Base-by-base conservation (phyloP, 2,113 vertebrate genomes). In the Nestor notabilis region DNA sequence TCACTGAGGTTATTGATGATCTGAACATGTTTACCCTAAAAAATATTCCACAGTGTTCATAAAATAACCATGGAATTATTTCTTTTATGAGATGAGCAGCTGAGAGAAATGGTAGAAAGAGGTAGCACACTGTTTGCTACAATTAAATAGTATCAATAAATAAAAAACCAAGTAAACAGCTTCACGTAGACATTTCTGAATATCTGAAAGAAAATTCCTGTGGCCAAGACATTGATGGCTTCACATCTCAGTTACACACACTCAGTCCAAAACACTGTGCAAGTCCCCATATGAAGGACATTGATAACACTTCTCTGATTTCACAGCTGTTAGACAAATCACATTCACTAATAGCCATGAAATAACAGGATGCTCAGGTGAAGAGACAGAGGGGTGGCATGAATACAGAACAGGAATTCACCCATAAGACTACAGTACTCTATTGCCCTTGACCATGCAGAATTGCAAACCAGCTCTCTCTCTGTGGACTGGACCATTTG, bases 381-480 rank as follows among this genome's bases (percentile, higher is more conserved):
- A 83, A 71, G 21, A 68, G 10, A 15, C 43, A 47, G 37, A 11
- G 47, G 0, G 6, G 5, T 17, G 14, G 13, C 13, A 28, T 2
- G 1, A 68, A 72, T 19, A 74, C 4, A 33, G 35, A 76, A 29
- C 12, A 41, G 43, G 28, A 81, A 66, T 53, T 94, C n/a, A 66
- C 4, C 14, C 19, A 11, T 23, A 11, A 80, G 11, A 19, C 13
- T 43, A 8, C 6, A 0, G 0, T 61, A 27, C 21, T 17, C 27
- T 11, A 39, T 8, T 69, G 13, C 16, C 35, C n/a, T 55, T 56
- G 55, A 13, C 29, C 37, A 17, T 4, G 7, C 9, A 58, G 63
- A 55, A 63, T 5, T 80, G 23, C 24, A 80, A 63, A 58, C 4
- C 33, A 89, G 2, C 17, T 46, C 46, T 58, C 10, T 39, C 33